A percentile compares a stretch with the other conserved stretches of the same genome.
phyloP scores from a whole-genome alignment of 2,888 invertebrate genomes.

The Steinernema scapterisci region DNA sequence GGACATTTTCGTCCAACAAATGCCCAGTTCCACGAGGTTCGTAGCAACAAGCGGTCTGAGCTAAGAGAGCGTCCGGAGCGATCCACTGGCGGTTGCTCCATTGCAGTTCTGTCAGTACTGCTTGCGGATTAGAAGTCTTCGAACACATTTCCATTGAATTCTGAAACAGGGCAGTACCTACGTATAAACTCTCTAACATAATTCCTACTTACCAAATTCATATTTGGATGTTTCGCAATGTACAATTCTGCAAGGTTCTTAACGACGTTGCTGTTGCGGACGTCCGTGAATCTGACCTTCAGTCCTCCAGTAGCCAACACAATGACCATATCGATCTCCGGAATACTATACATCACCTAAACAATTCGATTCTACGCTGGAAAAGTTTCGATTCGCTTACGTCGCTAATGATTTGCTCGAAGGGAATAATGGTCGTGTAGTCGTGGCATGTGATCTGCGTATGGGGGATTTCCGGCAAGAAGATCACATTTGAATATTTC shows the following conservation, averaged over 20 bases:
- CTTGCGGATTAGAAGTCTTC: slow-evolving; percentile 43
- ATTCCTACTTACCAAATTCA: slow-evolving; percentile 43
- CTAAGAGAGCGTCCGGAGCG: slow-evolving; percentile 56
- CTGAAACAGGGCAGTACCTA: slow-evolving; percentile 34
- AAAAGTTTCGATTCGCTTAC: background rate
- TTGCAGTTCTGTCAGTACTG: slow-evolving; percentile 47
- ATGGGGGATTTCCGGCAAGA: slow-evolving; percentile 64
- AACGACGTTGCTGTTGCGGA: slow-evolving; percentile 6
- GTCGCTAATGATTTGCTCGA: slow-evolving; percentile 51
- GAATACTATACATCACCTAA: slow-evolving; percentile 46
- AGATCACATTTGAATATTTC: slow-evolving; percentile 51
- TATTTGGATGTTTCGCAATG: slow-evolving; percentile 44
- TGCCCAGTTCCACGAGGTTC: slow-evolving; percentile 58
- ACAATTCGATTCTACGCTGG: background rate
- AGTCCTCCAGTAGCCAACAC: slow-evolving; percentile 60
- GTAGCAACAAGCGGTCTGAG: slow-evolving; percentile 63
- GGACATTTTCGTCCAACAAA: slow-evolving; percentile 57
- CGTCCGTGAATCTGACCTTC: slow-evolving; percentile 46
- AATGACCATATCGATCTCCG: slow-evolving; percentile 59
- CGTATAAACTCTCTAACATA: background rate
- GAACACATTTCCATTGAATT: slow-evolving; percentile 48
- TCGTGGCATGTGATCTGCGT: slow-evolving; percentile 65
- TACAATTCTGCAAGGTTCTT: slow-evolving; percentile 43
- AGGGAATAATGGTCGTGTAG: slow-evolving; percentile 62
- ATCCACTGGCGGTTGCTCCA: slow-evolving; percentile 37